A percentile compares a stretch with the other conserved stretches of the same genome.
phyloP scores from a whole-genome alignment of 2,113 vertebrate species.

The Forbesichthys papilliferus region DNA sequence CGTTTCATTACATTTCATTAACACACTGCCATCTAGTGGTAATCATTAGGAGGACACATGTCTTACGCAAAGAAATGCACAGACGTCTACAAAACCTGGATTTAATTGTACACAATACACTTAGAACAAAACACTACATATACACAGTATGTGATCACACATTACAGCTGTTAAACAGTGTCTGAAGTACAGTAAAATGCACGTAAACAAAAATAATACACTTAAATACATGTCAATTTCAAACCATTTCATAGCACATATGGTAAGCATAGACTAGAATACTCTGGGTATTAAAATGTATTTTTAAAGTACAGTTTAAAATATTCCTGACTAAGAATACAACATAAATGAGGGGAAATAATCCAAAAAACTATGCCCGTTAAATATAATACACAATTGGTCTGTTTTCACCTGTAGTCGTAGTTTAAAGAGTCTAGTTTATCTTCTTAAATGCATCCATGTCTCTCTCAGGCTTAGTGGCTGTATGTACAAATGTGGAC shows the following conservation, averaged over 20 bases:
- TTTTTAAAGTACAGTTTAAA: not conserved
- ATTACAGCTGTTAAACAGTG: conserved; percentile 10
- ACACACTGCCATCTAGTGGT: no score
- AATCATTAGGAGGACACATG: not conserved
- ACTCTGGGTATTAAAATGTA: conserved; percentile 15
- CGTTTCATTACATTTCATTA: no score
- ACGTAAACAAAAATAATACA: conserved; percentile 30
- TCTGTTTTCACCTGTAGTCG: no score
- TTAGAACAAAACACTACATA: conserved; percentile 29
- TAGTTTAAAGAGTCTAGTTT: no score
- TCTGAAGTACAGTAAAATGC: conserved; percentile 35
- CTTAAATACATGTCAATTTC: conserved; percentile 4
- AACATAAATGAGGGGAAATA: no score
- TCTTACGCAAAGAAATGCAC: not conserved
- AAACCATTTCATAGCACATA: not conserved
- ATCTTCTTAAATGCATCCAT: no score
- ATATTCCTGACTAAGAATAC: no score
- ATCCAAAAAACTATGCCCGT: no score
- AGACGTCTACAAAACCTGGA: not conserved
- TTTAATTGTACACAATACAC: conserved; percentile 51
- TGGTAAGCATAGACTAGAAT: conserved; percentile 1
- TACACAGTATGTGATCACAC: not conserved
- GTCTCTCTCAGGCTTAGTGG: conserved; percentile 2
- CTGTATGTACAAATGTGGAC: conserved; percentile 6
- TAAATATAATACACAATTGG: no score